phyloP scores from a whole-genome alignment of 2,113 vertebrate genomes.

The Corvus moneduloides region DNA sequence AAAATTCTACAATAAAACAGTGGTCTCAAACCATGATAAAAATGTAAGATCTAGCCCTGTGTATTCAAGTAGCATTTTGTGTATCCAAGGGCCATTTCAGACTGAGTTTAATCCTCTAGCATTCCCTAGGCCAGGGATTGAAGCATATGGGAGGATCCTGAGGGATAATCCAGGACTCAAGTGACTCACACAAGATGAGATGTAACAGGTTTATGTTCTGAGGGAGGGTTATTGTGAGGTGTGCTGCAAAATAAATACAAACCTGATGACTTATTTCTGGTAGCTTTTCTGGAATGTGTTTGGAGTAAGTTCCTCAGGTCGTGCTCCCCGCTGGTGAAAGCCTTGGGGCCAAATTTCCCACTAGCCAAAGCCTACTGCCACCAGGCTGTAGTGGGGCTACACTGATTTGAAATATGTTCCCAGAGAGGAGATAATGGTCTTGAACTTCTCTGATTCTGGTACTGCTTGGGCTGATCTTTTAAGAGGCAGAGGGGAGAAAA shows the following conservation, averaged over 20 bases:
- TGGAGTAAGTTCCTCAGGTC: neutral
- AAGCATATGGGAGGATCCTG: neutral
- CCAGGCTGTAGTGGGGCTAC: neutral
- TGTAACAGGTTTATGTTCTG: neutral
- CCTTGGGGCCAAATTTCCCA: neutral
- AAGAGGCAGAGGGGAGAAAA: neutral
- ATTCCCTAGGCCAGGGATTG: neutral
- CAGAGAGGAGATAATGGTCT: neutral
- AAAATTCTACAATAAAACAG: neutral
- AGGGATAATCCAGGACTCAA: neutral
- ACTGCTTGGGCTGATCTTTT: neutral
- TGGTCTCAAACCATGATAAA: neutral
- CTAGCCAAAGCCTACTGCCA: neutral
- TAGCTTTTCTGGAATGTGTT: neutral
- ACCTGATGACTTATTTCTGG: neutral
- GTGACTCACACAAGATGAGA: neutral
- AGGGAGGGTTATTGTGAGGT: neutral
- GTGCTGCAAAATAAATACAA: neutral
- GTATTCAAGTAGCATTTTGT: neutral
- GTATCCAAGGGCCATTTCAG: neutral
- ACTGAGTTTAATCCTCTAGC: neutral
- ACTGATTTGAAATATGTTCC: neutral
- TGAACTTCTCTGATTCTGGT: neutral
- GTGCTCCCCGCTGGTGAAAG: neutral
- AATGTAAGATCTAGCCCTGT: neutral